Evolutionary conservation across 2,797 vertebrate species (phyloP), one percentile per base, ranked within the genome.

Genomic region (Sebastolobus alascanus): DNA sequence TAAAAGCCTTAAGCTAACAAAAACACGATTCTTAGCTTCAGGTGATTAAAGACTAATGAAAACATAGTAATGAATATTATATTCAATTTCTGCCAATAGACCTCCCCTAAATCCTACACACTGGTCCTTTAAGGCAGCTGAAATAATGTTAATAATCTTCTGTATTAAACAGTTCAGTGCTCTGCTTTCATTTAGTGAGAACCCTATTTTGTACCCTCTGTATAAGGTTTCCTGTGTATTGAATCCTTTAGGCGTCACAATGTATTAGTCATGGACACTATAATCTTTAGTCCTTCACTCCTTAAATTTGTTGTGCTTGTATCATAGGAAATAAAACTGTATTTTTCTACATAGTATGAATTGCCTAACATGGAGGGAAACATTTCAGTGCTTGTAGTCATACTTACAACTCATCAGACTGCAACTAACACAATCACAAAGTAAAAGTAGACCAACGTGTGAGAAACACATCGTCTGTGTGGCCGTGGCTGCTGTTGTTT

Each of bases 401-500:
- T 11, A 25, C 33, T 22, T 38, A n/a, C 12, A 63, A 6, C 12
- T 33, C 4, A 12, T 2, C 25, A 8, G n/a, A 29, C 14, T 13
- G 1, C 33, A 29, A 40, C 10, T 2, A 22, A 14, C 18, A 9
- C 6, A 16, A 60, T 8, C 18, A 29, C 4, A 13, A 38, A 58
- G n/a, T 50, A 27, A 64, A 68, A 68, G 10, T 1, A 18, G 13
- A 22, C 3, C 10, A 11, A 13, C 1, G 9, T 38, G 22, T 67
- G 68, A 52, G 18, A 78, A 73, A 54, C 1, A 2, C 14, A 27
- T 14, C 0, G 1, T 63, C 4, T n/a, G 13, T 69, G 46, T 2
- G 1, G 31, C 2, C 80, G 22, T 11, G 27, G 22, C 11, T 69
- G 29, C 18, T 61, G 35, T 29, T 82, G 75, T 61, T 89, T 69